These are phyloP conservation scores for Machaerirhynchus nigripectus DNA, from an alignment of 2,113 vertebrate species.

Conservation along the genomic window DNA sequence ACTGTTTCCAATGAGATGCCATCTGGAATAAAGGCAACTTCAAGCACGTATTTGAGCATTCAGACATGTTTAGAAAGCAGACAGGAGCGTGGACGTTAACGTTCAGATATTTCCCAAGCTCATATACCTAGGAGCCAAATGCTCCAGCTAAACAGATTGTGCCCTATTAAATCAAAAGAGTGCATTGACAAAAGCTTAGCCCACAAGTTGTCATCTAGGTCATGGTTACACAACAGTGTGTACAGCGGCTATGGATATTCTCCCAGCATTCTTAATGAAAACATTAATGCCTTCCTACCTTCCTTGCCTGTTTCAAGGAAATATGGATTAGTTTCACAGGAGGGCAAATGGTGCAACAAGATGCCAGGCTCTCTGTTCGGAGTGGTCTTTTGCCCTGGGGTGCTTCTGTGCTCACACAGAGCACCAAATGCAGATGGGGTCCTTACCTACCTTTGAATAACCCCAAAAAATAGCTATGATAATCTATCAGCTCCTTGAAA, in stretches of 20 bases:
- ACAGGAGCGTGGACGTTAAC: not conserved
- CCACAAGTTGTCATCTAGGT: not conserved
- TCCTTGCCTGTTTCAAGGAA: not conserved
- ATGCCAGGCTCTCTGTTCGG: accelerated
- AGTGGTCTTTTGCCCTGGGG: not conserved
- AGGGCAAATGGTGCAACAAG: not conserved
- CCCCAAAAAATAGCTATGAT: not conserved
- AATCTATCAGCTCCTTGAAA: not conserved
- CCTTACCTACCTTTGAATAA: not conserved
- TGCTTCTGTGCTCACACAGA: not conserved
- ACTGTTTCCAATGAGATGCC: constrained; percentile 31
- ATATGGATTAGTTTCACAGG: not conserved
- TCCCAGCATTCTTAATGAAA: not conserved
- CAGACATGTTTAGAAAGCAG: not conserved
- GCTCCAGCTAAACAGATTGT: constrained; percentile 37
- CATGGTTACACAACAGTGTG: not conserved
- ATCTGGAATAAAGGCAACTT: constrained; percentile 27
- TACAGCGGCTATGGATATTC: not conserved
- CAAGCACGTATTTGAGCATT: not conserved
- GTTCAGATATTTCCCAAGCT: not conserved
- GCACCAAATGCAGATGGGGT: not conserved
- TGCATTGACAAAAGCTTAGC: not conserved
- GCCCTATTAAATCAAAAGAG: constrained; percentile 26
- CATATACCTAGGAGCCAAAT: constrained; percentile 3
- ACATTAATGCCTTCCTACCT: not conserved